Conservation (phyloP, 2,113 vertebrate genomes). For the Catagonus wagneri region DNA sequence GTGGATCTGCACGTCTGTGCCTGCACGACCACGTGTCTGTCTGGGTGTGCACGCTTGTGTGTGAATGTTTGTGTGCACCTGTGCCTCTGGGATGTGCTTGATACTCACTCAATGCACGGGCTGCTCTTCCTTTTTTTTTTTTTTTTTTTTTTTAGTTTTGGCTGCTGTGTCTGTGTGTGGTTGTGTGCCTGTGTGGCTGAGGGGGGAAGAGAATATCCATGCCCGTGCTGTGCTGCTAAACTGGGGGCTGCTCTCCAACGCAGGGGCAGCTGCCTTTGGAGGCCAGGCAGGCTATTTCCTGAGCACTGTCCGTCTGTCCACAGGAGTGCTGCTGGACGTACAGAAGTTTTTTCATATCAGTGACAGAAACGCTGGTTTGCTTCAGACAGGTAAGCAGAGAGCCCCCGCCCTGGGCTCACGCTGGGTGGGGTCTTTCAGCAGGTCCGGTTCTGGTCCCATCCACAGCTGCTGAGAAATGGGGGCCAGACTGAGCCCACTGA, state of each 20-base stretch:
- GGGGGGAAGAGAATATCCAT: background rate
- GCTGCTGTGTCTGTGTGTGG: background rate
- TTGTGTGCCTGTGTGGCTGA: background rate
- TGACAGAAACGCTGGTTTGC: constrained; percentile 93
- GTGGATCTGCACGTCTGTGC: background rate
- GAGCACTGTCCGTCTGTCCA: background rate
- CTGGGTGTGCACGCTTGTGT: background rate
- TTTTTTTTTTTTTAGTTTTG: no score
- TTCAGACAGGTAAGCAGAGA: constrained; percentile 94
- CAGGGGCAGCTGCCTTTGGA: background rate
- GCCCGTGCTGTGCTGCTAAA: background rate
- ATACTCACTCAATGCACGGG: no score
- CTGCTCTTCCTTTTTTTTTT: no score
- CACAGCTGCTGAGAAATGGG: background rate
- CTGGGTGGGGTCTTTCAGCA: background rate
- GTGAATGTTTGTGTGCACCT: no score
- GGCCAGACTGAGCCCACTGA: background rate
- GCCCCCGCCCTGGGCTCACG: background rate
- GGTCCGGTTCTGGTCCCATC: background rate
- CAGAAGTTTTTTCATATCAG: constrained; percentile 92
- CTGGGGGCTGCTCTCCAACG: background rate
- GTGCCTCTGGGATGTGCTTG: background rate
- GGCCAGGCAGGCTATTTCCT: background rate
- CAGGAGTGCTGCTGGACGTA: constrained; percentile 95
- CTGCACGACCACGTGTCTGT: background rate